Base-by-base conservation (phyloP, 2,113 vertebrate genomes). In the Tetrao urogallus region DNA sequence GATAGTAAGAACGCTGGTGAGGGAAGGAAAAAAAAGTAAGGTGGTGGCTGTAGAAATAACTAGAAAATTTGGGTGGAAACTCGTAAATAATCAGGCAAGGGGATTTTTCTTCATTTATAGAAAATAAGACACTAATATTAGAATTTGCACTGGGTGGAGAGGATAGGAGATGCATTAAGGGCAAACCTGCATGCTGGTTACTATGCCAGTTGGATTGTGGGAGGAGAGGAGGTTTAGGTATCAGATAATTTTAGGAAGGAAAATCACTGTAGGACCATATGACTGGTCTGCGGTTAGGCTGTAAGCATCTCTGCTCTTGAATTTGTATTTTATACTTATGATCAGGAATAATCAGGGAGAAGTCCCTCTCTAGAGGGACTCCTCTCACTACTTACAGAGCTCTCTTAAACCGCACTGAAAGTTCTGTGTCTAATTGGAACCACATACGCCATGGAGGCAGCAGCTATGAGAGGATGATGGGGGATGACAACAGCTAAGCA, bases 41-140 rank as follows among this genome's bases (percentile, higher is more conserved):
- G 34, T 60, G 36, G 28, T 69, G 5, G 30, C 25, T 67, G 58
- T 30, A 76, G 43, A 38, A 75, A 73, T 58, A 24, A 11, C 2
- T 16, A 25, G 50, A 1, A 45, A 32, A 14, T 5, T 60, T 38
- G 21, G 2, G 10, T 58, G 60, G 47, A 28, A 87, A 45, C 11
- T 71, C 13, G 0, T 38, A 48, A 19, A n/a, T 73, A 28, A 86
- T 84, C 17, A 28, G 21, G 22, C 30, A 91, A 87, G 10, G 32
- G 38, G 24, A 28, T 16, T 3, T 65, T 16, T 89, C 8, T 30
- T 87, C 7, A 8, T 25, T 74, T 77, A 78, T 56, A 60, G 74
- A 45, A 84, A 56, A 7, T 58, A n/a, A 4, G 0, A 3, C 3
- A 1, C 42, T 89, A 6, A 25, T 0, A 0, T 56, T 65, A 56